A percentile compares a stretch with the other conserved stretches of the same genome.
These are phyloP conservation scores for Indri indri DNA, from an alignment of 2,113 vertebrate genomes.

Conservation along the genomic window DNA sequence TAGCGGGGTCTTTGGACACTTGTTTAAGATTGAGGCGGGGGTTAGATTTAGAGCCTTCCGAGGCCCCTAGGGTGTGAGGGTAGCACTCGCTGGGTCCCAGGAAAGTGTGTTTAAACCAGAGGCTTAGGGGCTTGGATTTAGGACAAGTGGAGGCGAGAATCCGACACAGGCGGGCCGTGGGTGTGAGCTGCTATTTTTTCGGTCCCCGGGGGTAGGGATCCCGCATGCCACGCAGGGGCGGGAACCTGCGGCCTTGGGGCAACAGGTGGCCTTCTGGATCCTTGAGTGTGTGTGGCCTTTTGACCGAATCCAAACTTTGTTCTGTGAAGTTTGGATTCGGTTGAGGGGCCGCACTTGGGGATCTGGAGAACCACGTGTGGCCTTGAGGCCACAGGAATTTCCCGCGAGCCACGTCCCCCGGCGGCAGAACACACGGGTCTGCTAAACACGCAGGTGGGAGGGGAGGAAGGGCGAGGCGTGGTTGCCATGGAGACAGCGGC, in stretches of 20 bases:
- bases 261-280: too few relatives aligned
- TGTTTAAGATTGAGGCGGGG: not conserved
- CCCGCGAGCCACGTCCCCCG: not conserved
- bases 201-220: accelerated
- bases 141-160: not conserved
- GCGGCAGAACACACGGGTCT: not conserved
- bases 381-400: too few relatives aligned
- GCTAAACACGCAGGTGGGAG: accelerated
- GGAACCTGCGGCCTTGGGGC: too few relatives aligned
- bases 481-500: not conserved
- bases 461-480: not conserved
- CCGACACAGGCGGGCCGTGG: not conserved
- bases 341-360: too few relatives aligned
- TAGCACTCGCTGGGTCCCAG: not conserved
- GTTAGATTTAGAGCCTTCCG: not conserved
- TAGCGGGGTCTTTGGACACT: not conserved
- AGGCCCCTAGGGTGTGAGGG: too few relatives aligned
- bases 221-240: accelerated
- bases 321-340: too few relatives aligned
- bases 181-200: not conserved
- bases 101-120: not conserved
- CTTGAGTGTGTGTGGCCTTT: too few relatives aligned
- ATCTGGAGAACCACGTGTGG: too few relatives aligned
- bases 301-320: too few relatives aligned
- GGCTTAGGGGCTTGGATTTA: not conserved